Base-by-base conservation (phyloP, 2,797 vertebrate species). In the Micromesistius poutassou region DNA sequence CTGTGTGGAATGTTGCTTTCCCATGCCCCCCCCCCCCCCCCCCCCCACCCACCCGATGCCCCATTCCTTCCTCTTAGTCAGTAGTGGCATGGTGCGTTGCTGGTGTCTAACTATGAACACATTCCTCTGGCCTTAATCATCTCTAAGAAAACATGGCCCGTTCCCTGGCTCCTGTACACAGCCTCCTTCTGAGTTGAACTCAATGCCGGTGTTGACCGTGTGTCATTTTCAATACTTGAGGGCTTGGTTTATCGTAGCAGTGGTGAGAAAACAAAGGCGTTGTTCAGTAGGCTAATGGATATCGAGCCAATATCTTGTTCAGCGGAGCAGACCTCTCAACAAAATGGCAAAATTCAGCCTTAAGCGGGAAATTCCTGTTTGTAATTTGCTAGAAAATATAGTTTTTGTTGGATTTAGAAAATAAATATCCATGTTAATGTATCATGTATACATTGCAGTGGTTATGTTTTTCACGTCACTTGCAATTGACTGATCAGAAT, bases 1-100 rank as follows among this genome's bases (percentile, higher is more conserved):
- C 73, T 78, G 78, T 77, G 77, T 82, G 84, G 87, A 87, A 91
- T 87, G 89, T 78, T 25, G 72, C 77, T 78, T 85, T 70, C 66
- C 30, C 66, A 70, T 28, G 19, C 76, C 83, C 86, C 82, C 75
- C 71, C 79, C 40, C 13, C 40, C 40, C 40, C 36, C 36, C 36
- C 36, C 36, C 36, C 36, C 36, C 36, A 4, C 5, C 36, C 36
- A 1, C 36, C 5, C 5, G 2, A 35, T 42, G 10, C 40, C 40
- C 16, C 62, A 70, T 70, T 70, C 25, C 66, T 70, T 30, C 28
- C 66, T 70, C 77, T 89, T 87, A 79, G 77, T 85, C 83, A 82
- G 30, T 72, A 78, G 66, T 77, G 77, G 84, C 28, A 50, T 50
- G 22, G 9, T 80, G 81, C 84, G 74, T 75, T 74, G 46, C 72